Conservation (phyloP, 2,888 invertebrate genomes). For the Drosophila borealis region DNA sequence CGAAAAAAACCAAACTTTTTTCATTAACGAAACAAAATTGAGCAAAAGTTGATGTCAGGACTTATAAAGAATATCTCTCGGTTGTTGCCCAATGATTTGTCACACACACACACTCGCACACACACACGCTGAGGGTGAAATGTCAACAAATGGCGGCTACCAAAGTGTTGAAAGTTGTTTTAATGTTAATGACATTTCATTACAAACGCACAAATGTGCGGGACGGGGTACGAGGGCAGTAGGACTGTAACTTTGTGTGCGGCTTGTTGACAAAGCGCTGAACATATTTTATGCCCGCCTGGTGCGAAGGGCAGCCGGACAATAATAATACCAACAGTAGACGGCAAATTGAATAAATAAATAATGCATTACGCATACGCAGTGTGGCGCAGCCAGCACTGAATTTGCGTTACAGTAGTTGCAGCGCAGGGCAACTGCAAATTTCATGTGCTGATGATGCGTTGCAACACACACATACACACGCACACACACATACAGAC, state of each 20-base stretch:
- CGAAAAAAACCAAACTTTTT: slow-evolving; percentile 64
- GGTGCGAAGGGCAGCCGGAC: slow-evolving; percentile 33
- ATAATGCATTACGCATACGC: slow-evolving; percentile 65
- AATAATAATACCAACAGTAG: slow-evolving; percentile 10
- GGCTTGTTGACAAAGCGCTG: slow-evolving; percentile 66
- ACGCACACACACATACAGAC: slow-evolving; percentile 1
- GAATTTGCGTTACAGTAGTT: slow-evolving; percentile 10
- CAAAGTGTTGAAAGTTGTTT: slow-evolving; percentile 74
- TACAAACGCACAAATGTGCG: slow-evolving; percentile 45
- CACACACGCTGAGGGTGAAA: slow-evolving; percentile 15
- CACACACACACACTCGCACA: slow-evolving; percentile 14
- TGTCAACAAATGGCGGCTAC: slow-evolving; percentile 37
- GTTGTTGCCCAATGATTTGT: slow-evolving; percentile 28
- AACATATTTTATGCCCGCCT: slow-evolving; percentile 61
- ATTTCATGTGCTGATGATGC: slow-evolving; percentile 8
- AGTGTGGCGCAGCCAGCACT: slow-evolving; percentile 33
- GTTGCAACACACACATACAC: slow-evolving; percentile 7
- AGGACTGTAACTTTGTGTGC: slow-evolving; percentile 20
- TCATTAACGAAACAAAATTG: slow-evolving; percentile 71
- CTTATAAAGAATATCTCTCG: slow-evolving; percentile 14
- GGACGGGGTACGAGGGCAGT: background rate
- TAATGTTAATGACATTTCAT: slow-evolving; percentile 76
- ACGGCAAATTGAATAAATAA: slow-evolving; percentile 65
- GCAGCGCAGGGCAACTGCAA: slow-evolving; percentile 4
- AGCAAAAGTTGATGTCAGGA: slow-evolving; percentile 55